Evolutionary conservation across 2,113 vertebrate species (phyloP), one percentile per base, ranked within the genome.

Genomic region (Turdus rufiventris): DNA sequence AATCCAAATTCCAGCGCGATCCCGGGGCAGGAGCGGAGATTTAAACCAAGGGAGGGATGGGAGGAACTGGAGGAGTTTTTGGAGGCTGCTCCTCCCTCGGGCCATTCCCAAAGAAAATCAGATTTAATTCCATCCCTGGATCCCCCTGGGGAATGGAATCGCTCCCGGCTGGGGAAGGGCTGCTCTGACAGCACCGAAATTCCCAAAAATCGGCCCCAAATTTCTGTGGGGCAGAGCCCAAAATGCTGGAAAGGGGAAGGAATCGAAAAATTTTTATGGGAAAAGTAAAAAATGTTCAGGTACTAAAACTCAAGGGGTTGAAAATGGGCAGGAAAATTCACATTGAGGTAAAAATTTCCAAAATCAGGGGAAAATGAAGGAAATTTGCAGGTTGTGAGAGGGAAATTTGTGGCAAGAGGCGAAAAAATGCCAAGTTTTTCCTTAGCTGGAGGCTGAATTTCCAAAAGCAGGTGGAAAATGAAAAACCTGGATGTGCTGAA

Each of bases 331-430:
- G 61, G 3, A 42, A 29, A 56, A 18, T 53, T 7, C 24, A 18
- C 3, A 4, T 1, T 1, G 24, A 14, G 34, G 31, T 1, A 12
- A 24, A 4, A 34, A 70, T 42, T 29, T 3, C 31, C 65, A 29
- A 42, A 50, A 19, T 0, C 18, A 2, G 19, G 25, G 4, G 45
- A 3, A 60, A 82, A 60, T 5, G 12, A 23, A 12, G 0, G 1
- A 5, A 42, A 60, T 18, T 34, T 42, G 19, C 31, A 12, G 24
- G 24, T 16, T 12, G 79, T 24, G 79, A 34, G 53, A 53, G 29
- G 29, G 17, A 8, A 70, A 24, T 50, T 19, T 18, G 17, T 14
- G 45, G 65, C 31, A 34, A 31, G 45, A 60, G 54, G 19, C 7
- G 9, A 60, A 60, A 70, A 34, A 6, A 61, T n/a, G 29, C 36